Percentiles rank a stretch among this genome's conserved stretches.
Conservation (phyloP, 2,113 vertebrate genomes). For the Chlorodrepanis virens region DNA sequence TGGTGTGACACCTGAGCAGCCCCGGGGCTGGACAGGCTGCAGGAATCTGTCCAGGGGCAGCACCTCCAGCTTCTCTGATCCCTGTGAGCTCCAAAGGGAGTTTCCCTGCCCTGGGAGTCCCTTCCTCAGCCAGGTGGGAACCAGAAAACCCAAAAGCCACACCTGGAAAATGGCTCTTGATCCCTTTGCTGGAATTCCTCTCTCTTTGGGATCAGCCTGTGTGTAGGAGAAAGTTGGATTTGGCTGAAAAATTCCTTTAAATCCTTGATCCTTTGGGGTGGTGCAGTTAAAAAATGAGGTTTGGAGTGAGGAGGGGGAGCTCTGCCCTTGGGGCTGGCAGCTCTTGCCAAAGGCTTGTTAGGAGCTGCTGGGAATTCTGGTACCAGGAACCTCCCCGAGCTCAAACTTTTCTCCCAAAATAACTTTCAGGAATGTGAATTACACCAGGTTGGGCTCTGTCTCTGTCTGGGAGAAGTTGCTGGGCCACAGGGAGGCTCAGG, state of each 20-base stretch:
- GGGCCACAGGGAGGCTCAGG: not conserved
- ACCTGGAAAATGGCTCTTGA: too few species aligned
- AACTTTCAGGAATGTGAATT: not conserved
- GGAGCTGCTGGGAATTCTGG: not conserved
- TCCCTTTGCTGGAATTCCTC: not conserved
- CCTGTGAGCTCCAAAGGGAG: fast-evolving
- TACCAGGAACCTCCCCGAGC: not conserved
- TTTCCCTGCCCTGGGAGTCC: not conserved
- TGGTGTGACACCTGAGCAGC: not conserved
- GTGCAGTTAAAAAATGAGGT: not conserved
- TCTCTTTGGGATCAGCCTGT: not conserved
- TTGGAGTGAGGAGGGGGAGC: not conserved
- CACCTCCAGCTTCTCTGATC: not conserved
- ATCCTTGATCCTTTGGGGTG: fast-evolving
- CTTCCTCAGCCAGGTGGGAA: not conserved
- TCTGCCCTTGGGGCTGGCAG: not conserved
- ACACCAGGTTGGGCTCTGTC: not conserved
- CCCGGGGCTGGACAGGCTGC: not conserved
- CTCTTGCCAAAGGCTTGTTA: not conserved
- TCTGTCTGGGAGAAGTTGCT: too few species aligned
- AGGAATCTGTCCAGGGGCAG: not conserved
- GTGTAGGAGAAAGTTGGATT: not conserved
- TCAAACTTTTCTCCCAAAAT: not conserved
- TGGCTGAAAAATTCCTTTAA: not conserved
- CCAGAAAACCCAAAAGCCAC: not conserved